phyloP scores from a whole-genome alignment of 2,797 vertebrate species.

The Hybognathus amarus region DNA sequence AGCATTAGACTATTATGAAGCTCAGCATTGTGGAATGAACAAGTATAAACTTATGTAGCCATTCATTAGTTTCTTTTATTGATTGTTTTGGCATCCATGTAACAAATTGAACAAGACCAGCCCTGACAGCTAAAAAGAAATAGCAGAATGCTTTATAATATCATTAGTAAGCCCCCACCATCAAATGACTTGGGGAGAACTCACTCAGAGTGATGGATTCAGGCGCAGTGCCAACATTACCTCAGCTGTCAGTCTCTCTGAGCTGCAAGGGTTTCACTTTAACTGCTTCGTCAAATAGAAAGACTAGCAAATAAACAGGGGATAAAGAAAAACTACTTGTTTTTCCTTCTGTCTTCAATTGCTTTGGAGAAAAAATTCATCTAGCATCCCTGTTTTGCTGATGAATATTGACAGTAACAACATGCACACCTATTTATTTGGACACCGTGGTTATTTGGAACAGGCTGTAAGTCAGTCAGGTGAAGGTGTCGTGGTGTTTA shows the following conservation, averaged over 20 bases:
- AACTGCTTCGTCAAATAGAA: constrained; percentile 55
- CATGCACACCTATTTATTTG: constrained; percentile 20
- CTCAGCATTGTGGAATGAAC: not conserved
- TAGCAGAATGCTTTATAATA: constrained; percentile 26
- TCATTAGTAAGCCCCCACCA: constrained; percentile 21
- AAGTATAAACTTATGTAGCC: not conserved
- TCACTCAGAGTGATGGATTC: constrained; percentile 67
- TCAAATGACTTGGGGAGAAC: constrained; percentile 41
- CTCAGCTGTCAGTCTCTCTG: constrained; percentile 65
- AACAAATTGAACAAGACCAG: not conserved
- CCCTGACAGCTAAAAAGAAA: not conserved
- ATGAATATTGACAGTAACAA: constrained; percentile 25
- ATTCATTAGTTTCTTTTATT: not conserved
- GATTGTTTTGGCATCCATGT: constrained; percentile 2
- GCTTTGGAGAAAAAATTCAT: not conserved
- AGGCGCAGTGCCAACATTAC: constrained; percentile 67
- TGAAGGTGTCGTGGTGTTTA: constrained; percentile 43
- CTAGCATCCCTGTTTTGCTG: not conserved
- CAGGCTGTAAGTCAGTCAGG: not conserved
- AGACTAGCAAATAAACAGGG: constrained; percentile 41
- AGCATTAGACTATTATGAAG: not conserved
- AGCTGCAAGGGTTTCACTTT: constrained; percentile 43
- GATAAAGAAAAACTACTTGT: constrained; percentile 2
- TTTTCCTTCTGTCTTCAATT: constrained; percentile 1
- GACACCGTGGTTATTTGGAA: constrained; percentile 16